Conservation (phyloP, 2,797 vertebrate species). For the Limosa lapponica region DNA sequence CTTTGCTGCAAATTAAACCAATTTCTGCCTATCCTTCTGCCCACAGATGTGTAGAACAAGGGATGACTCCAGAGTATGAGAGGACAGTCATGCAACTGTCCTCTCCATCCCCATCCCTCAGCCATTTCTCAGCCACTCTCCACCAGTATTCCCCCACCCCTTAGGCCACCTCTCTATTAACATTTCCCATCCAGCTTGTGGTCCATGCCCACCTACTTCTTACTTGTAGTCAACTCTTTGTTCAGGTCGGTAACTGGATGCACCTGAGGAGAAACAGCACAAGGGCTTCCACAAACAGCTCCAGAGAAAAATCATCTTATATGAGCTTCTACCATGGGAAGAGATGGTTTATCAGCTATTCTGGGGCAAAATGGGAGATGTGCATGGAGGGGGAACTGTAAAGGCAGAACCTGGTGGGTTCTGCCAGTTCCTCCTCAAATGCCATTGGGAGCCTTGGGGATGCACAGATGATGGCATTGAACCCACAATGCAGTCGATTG, state of each 20-base stretch:
- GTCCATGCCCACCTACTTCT: neutral
- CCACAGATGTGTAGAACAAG: fast-evolving
- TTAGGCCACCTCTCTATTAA: neutral
- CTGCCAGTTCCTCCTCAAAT: neutral
- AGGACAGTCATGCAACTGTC: neutral
- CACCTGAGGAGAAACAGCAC: fast-evolving
- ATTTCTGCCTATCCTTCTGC: neutral
- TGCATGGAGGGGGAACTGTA: neutral
- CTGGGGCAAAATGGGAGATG: neutral
- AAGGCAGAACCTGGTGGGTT: neutral
- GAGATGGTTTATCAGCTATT: neutral
- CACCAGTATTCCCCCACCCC: neutral
- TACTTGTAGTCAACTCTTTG: neutral
- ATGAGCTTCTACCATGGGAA: neutral
- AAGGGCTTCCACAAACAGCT: neutral
- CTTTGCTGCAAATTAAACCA: neutral
- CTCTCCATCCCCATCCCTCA: neutral
- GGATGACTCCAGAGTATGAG: neutral
- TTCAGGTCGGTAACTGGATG: neutral
- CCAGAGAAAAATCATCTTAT: neutral
- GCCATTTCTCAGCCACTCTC: neutral
- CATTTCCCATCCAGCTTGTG: neutral
- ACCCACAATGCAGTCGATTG: neutral
- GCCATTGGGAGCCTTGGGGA: neutral
- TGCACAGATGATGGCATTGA: fast-evolving